Conservation (phyloP, 2,113 vertebrate species). For the Salvator merianae region DNA sequence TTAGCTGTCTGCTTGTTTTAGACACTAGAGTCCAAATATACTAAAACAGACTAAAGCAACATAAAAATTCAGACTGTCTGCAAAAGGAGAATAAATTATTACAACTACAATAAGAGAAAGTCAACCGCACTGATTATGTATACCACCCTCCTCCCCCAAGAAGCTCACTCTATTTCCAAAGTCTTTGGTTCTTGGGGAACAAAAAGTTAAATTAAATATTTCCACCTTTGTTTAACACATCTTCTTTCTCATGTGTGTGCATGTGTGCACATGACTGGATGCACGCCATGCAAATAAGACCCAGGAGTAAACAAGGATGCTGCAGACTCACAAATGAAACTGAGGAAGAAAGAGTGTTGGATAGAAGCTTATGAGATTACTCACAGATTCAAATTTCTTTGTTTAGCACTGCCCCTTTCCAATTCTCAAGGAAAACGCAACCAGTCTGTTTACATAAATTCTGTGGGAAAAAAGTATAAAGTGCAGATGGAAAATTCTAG, state of each 20-base stretch:
- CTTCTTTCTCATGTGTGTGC: not conserved
- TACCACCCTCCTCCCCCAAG: not conserved
- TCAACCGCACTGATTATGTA: not conserved
- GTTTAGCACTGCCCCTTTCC: not conserved
- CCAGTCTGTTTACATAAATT: not conserved
- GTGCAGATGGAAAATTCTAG: not conserved
- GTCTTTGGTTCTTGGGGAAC: not conserved
- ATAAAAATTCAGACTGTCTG: slow-evolving; percentile 25
- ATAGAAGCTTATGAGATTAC: too few relatives aligned
- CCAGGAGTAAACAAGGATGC: not conserved
- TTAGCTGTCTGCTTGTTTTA: slow-evolving; percentile 36
- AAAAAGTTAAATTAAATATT: not conserved
- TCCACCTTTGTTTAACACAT: not conserved
- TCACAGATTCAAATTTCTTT: not conserved
- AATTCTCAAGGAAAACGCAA: not conserved
- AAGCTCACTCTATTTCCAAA: not conserved
- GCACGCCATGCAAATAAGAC: too few relatives aligned
- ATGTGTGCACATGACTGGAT: too few relatives aligned
- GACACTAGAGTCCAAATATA: slow-evolving; percentile 12
- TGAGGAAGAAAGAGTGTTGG: not conserved
- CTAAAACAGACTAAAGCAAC: slow-evolving; percentile 30
- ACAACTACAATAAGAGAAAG: not conserved
- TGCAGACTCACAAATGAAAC: not conserved
- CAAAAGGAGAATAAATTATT: not conserved
- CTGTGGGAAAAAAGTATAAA: not conserved